phyloP scores from a whole-genome alignment of 2,113 vertebrate species.

The Elephas maximus region DNA sequence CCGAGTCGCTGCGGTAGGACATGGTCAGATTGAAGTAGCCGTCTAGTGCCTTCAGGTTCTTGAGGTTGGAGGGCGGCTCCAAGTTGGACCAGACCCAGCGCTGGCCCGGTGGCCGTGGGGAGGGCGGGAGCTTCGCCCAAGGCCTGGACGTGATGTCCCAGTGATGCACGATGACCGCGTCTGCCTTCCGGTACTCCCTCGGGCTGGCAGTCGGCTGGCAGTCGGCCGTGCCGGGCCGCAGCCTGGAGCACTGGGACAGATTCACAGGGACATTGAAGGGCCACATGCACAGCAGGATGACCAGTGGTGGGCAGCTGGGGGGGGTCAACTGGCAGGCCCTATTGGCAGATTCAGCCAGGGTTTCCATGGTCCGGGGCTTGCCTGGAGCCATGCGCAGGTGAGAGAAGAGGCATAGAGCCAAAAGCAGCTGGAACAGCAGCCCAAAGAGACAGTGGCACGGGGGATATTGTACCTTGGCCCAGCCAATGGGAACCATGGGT shows the following conservation, averaged over 20 bases:
- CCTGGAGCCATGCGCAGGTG: background rate
- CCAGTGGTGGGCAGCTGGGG: fast-evolving
- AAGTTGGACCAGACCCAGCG: constrained; percentile 85
- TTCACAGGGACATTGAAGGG: background rate
- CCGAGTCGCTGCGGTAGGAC: constrained; percentile 81
- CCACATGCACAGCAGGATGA: constrained; percentile 81
- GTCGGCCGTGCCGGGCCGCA: fast-evolving
- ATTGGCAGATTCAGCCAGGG: background rate
- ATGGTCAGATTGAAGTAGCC: constrained; percentile 85
- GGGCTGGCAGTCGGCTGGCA: constrained; percentile 36
- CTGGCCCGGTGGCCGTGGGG: constrained; percentile 48
- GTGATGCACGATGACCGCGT: constrained; percentile 77
- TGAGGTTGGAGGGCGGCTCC: constrained; percentile 70
- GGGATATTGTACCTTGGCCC: fast-evolving
- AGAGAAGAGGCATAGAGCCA: constrained; percentile 27
- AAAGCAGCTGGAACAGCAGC: background rate
- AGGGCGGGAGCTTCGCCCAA: fast-evolving
- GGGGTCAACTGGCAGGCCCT: background rate
- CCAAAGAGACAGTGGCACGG: background rate
- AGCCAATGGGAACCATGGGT: background rate
- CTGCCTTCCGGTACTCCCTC: background rate
- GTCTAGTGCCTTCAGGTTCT: constrained; percentile 50
- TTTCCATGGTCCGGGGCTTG: fast-evolving
- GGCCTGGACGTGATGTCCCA: background rate
- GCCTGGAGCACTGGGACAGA: constrained; percentile 11